Percentiles rank a stretch among this genome's conserved stretches.
phyloP scores from a whole-genome alignment of 2,113 vertebrate species.

The Columba livia region DNA sequence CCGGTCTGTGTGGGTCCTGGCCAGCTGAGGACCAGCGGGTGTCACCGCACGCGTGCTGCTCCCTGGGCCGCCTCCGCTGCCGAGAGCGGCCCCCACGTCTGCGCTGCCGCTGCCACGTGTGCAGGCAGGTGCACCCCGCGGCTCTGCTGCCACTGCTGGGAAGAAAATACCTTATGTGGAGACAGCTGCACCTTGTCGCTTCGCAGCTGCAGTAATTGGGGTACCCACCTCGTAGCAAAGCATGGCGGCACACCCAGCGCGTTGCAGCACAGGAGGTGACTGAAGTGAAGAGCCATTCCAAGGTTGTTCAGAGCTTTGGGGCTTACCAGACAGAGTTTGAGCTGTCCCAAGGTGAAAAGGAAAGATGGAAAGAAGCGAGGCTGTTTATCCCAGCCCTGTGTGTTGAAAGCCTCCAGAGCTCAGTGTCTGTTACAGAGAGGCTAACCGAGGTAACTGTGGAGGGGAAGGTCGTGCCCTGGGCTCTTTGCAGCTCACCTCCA shows the following conservation, averaged over 20 bases:
- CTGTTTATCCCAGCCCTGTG: background rate
- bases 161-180: background rate
- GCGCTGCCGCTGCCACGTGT: fast-evolving
- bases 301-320: background rate
- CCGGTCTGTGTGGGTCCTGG: fast-evolving
- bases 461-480: background rate
- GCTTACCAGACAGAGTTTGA: background rate
- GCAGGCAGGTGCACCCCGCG: fast-evolving
- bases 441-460: background rate
- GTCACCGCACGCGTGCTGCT: background rate
- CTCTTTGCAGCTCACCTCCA: background rate
- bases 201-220: background rate
- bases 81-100: background rate
- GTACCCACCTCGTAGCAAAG: background rate
- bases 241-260: background rate
- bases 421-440: background rate
- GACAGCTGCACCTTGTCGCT: fast-evolving
- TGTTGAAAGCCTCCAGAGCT: background rate
- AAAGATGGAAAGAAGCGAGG: background rate
- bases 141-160: background rate
- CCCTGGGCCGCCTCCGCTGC: background rate
- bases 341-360: background rate
- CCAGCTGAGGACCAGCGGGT: fast-evolving
- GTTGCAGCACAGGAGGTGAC: background rate
- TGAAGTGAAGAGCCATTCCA: background rate